Base-by-base conservation (phyloP, 2,797 vertebrate species). In the Urocyon cinereoargenteus region DNA sequence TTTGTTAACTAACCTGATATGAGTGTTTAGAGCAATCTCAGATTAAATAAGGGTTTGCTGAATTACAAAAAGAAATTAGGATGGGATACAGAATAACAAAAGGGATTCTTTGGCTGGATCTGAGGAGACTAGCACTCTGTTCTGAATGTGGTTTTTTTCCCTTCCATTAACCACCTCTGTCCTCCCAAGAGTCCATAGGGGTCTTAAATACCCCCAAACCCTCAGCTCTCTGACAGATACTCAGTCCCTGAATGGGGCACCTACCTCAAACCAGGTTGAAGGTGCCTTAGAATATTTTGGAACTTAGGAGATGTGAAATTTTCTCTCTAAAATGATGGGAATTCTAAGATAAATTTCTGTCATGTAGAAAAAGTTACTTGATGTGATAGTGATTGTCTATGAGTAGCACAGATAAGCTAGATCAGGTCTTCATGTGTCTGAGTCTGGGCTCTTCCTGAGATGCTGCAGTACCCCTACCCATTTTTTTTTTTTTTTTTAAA, bases 361-460 rank as follows among this genome's bases (percentile, higher is more conserved):
- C 45, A 21, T 0, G 15, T 62, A 78, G 70, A 15, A 36, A 36
- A 64, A 40, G 77, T 18, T 22, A 16, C 19, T n/a, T 34, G 64
- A 88, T 51, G 36, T 0, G 6, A 1, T 40, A 24, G 4, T 61
- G n/a, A 24, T 2, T 24, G 28, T 61, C 26, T 57, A 2, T 2
- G 22, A 34, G 51, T 11, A n/a, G 84, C 40, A 31, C n/a, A 10
- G 34, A 12, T 5, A 55, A 82, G 77, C 19, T 1, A 1, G 64
- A 14, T 11, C 73, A 16, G 9, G 31, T 61, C 61, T 19, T 57
- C 10, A 2, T 19, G 79, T 12, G 18, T 24, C 21, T 11, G 81
- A 53, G 24, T 49, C 22, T 24, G 6, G 49, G 84, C 22, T 77
- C 14, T 81, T 49, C 13, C 59, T 9, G 36, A 75, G 66, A 19